Evolutionary conservation across 2,113 vertebrate genomes (phyloP).

Genomic region (Pterocles orientalis): DNA sequence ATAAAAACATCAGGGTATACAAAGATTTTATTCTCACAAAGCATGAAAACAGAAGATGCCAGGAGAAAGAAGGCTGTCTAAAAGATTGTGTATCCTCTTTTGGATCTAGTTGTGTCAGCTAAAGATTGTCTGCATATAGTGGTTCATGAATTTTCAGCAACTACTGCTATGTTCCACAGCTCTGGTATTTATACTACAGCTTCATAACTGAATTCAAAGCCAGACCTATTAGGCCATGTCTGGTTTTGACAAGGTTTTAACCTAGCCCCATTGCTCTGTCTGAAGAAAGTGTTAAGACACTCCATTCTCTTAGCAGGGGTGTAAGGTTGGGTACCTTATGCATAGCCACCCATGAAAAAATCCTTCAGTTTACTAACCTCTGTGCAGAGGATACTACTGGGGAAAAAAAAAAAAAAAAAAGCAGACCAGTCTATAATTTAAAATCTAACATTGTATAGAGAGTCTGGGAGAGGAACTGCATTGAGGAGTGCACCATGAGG

Average conservation of each 20-base stretch:
- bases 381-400: neutral
- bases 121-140: neutral
- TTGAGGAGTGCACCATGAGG: neutral
- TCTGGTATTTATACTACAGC: neutral
- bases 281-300: neutral
- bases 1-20: fast-evolving
- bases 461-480: neutral
- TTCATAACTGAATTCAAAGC: neutral
- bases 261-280: neutral
- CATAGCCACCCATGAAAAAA: neutral
- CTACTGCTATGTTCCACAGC: neutral
- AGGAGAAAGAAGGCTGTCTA: neutral
- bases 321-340: neutral
- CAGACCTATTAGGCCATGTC: fast-evolving
- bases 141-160: neutral
- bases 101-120: neutral
- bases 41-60: neutral
- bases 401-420: neutral
- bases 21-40: neutral
- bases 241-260: neutral
- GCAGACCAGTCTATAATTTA: neutral
- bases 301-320: neutral
- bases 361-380: neutral
- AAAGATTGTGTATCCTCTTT: neutral
- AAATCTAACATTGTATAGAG: neutral